Evolutionary conservation across 2,888 invertebrate species (phyloP).

Genomic region (Caenorhabditis panamensis): DNA sequence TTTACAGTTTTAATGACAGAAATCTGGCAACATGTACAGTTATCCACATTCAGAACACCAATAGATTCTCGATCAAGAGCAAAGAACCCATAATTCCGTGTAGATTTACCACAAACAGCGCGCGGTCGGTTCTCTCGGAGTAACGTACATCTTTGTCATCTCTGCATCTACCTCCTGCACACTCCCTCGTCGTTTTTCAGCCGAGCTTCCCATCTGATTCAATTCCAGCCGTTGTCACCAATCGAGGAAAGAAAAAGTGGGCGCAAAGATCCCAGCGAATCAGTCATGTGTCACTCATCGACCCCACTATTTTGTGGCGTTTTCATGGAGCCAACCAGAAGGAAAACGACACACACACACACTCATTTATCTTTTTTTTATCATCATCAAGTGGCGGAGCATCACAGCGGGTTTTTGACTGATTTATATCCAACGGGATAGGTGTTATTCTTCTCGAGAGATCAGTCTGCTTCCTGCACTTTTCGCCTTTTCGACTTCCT

Average conservation of each 20-base stretch:
- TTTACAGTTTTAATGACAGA: too few species aligned
- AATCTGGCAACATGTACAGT: too few species aligned
- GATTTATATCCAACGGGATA: conserved; percentile 50
- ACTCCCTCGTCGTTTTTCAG: conserved; percentile 1
- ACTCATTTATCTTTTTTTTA: conserved; percentile 56
- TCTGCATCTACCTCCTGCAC: not conserved
- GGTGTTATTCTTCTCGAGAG: conserved; percentile 38
- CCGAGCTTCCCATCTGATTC: too few species aligned
- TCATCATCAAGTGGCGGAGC: conserved; percentile 50
- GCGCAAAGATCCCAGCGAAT: conserved; percentile 31
- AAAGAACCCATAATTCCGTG: conserved; percentile 4
- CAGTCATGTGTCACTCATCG: conserved; percentile 57
- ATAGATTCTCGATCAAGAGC: not conserved
- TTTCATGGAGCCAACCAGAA: conserved; percentile 33
- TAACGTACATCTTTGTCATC: conserved; percentile 12
- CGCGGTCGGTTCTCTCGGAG: conserved; percentile 19
- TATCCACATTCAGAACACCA: too few species aligned
- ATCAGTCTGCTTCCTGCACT: conserved; percentile 19
- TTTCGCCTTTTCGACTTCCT: conserved; percentile 18
- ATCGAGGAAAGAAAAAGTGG: conserved; percentile 20
- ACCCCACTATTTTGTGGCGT: conserved; percentile 50
- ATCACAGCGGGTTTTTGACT: conserved; percentile 48
- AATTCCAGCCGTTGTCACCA: conserved; percentile 31
- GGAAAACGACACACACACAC: conserved; percentile 38
- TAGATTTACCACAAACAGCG: conserved; percentile 33